Evolutionary conservation across 2,797 vertebrate genomes (phyloP), one percentile per base, ranked within the genome.

Genomic region (Ceryle rudis): DNA sequence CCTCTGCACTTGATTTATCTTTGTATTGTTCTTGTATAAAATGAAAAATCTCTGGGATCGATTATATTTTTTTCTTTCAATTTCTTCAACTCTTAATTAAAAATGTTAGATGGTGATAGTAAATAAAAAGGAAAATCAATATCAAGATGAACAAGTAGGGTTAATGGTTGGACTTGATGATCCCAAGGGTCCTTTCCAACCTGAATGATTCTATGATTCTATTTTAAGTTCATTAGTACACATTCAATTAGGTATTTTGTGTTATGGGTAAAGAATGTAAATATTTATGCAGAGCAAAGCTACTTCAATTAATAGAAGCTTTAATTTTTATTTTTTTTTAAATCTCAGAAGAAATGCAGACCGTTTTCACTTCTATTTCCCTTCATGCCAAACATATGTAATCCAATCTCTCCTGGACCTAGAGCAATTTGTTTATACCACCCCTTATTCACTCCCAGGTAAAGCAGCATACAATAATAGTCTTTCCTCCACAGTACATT

Each of bases 31-130:
- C 55, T 47, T 74, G 13, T 35, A 14, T 31, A 60, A 55, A 70
- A 73, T 70, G n/a, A 82, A 83, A 94, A 92, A 86, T 67, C 16
- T 69, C 46, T 69, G 60, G 31, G 66, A 72, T 79, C 79, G 51
- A 64, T 89, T 75, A 3, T 84, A 14, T 49, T 52, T 44, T 82
- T 91, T 86, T 6, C 60, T 77, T 61, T 42, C 9, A 54, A 13
- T 90, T 65, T 86, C 33, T 80, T 84, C 39, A 84, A 14, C 64
- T 78, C n/a, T 73, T 94, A 77, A 84, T 96, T 86, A 64, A 93
- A 94, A 90, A 86, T 86, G 29, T 14, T 86, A 57, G 51, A 26
- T 61, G 31, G 16, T 29, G 47, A 46, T 73, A 89, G 73, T 57
- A 93, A 90, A 81, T 82, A 75, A 75, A 51, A 71, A 64, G 35